Evolutionary conservation across 35 echinoderm and acorn worm genomes (phyloP).

Genomic region (Stichopus chloronotus): DNA sequence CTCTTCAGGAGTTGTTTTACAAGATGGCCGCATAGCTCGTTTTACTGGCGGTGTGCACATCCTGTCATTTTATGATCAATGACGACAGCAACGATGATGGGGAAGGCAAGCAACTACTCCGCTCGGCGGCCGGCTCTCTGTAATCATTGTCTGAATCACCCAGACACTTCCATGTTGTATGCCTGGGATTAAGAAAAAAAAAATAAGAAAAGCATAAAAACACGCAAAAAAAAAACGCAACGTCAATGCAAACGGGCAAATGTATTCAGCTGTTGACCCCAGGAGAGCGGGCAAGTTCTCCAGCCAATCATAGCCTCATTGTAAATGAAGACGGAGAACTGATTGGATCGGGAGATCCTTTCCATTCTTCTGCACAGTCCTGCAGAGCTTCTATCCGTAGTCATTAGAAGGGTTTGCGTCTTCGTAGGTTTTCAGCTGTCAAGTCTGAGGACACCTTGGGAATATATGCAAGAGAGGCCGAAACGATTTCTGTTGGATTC

Average conservation of each 20-base stretch:
- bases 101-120: background rate
- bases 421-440: conserved; percentile 27
- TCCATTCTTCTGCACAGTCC: background rate
- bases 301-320: conserved; percentile 25
- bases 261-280: conserved; percentile 7
- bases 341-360: conserved; percentile 23
- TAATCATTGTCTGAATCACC: conserved; percentile 25
- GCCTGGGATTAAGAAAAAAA: background rate
- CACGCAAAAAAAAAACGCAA: background rate
- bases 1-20: conserved; percentile 16
- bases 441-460: conserved; percentile 14
- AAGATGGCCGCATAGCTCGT: background rate
- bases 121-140: background rate
- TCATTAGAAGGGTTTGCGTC: conserved; percentile 31
- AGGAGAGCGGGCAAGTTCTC: background rate
- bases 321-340: background rate
- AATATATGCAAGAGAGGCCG: conserved; percentile 13
- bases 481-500: background rate
- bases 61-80: background rate
- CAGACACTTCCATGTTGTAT: conserved; percentile 5
- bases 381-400: background rate
- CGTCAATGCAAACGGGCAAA: background rate
- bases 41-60: background rate
- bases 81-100: background rate
- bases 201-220: background rate